Conservation (phyloP, 2,888 invertebrate genomes). For the Apodemia hepburni region DNA sequence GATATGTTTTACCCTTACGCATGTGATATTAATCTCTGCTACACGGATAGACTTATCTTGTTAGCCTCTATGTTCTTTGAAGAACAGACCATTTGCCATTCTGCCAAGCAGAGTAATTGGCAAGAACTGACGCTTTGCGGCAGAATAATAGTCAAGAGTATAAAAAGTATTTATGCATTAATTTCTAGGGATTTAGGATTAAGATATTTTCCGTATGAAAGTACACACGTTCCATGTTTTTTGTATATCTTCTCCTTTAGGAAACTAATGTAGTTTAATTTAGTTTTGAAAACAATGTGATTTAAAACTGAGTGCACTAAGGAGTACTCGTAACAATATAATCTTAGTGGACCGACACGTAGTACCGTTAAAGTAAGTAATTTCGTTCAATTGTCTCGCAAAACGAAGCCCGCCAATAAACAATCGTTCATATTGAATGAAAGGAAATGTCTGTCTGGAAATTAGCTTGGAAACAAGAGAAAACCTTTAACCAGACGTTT, state of each 20-base stretch:
- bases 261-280: background rate
- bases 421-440: conserved; percentile 79
- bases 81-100: no score
- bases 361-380: conserved; percentile 63
- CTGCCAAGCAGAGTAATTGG: no score
- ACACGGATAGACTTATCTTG: no score
- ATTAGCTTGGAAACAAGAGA: conserved; percentile 75
- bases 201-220: no score
- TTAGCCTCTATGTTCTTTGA: no score
- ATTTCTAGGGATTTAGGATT: no score
- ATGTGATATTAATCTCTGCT: no score
- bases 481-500: conserved; percentile 72
- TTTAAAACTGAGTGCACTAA: conserved; percentile 23
- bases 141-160: no score
- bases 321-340: conserved; percentile 29
- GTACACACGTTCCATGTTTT: background rate
- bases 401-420: conserved; percentile 68
- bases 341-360: conserved; percentile 38
- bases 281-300: conserved; percentile 6
- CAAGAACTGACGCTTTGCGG: no score
- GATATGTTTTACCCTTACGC: no score
- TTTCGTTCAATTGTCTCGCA: conserved; percentile 72
- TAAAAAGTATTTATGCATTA: no score
- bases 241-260: background rate
- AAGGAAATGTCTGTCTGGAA: conserved; percentile 76